phyloP scores from a whole-genome alignment of 2,797 vertebrate genomes.

The Gallinago solitaria region DNA sequence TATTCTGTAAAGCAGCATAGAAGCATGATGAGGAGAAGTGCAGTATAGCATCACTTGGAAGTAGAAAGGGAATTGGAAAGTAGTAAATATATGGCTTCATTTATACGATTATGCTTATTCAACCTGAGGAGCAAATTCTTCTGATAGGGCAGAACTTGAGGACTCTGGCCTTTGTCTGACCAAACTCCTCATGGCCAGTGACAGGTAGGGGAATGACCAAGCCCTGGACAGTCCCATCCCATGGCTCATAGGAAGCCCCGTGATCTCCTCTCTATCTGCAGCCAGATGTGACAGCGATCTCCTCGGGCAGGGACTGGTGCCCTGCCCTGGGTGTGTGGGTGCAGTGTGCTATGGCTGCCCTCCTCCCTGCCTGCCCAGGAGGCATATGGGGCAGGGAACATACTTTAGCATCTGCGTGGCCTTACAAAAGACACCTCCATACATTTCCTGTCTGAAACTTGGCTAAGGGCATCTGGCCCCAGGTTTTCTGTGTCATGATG shows the following conservation, averaged over 20 bases:
- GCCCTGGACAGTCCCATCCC: neutral
- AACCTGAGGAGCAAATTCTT: neutral
- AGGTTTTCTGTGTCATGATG: neutral
- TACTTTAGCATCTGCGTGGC: accelerated
- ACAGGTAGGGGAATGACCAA: neutral
- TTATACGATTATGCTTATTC: neutral
- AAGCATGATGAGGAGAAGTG: neutral
- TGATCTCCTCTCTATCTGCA: neutral
- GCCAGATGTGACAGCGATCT: accelerated
- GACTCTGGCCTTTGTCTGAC: neutral
- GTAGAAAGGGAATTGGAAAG: neutral
- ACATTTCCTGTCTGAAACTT: neutral
- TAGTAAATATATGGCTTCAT: neutral
- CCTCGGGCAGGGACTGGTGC: neutral
- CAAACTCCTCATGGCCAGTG: neutral
- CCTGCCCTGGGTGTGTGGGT: neutral
- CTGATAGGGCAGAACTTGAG: neutral
- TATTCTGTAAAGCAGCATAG: neutral
- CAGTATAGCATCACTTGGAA: neutral
- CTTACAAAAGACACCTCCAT: neutral
- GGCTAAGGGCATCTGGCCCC: neutral
- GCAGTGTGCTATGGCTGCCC: neutral
- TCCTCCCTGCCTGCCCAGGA: neutral
- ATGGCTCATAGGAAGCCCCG: neutral
- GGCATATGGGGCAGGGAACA: neutral